A percentile compares a stretch with the other conserved stretches of the same genome.
Conservation (phyloP, 1,140 invertebrate species). For the Lordiphosa stackelbergi region DNA sequence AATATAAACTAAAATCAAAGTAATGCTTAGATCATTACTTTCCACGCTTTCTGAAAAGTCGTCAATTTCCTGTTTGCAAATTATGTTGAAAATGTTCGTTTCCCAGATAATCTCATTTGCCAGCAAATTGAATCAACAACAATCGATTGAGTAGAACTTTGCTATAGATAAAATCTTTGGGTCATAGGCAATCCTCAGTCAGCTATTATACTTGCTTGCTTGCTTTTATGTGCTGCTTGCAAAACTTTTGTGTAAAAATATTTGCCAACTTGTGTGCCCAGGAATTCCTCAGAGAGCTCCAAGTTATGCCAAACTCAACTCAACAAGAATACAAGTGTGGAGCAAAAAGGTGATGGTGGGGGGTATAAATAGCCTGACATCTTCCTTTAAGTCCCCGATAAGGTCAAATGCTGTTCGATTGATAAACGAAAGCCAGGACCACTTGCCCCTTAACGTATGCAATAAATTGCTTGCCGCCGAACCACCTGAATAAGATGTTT, state of each 20-base stretch:
- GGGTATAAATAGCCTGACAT: slow-evolving; percentile 28
- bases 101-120: slow-evolving; percentile 29
- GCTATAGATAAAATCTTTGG: slow-evolving; percentile 27
- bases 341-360: background rate
- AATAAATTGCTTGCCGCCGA: slow-evolving; percentile 56
- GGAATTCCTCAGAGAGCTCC: slow-evolving; percentile 36
- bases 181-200: slow-evolving; percentile 21
- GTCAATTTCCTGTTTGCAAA: slow-evolving; percentile 34
- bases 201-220: slow-evolving; percentile 1
- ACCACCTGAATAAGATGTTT: slow-evolving; percentile 31
- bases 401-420: slow-evolving; percentile 45
- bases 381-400: slow-evolving; percentile 30
- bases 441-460: slow-evolving; percentile 49
- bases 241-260: slow-evolving; percentile 34
- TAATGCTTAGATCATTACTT: background rate
- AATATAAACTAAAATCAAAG: too few species aligned
- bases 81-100: slow-evolving; percentile 25
- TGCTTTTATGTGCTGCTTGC: slow-evolving; percentile 6
- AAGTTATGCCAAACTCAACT: slow-evolving; percentile 53
- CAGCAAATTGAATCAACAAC: slow-evolving; percentile 34
- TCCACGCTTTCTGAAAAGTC: background rate
- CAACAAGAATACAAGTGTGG: slow-evolving; percentile 18
- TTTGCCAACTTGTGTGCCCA: slow-evolving; percentile 46
- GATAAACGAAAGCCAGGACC: slow-evolving; percentile 37
- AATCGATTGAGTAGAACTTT: slow-evolving; percentile 3